Evolutionary conservation across 2,113 vertebrate genomes (phyloP).

Genomic region (Pangasianodon hypophthalmus): DNA sequence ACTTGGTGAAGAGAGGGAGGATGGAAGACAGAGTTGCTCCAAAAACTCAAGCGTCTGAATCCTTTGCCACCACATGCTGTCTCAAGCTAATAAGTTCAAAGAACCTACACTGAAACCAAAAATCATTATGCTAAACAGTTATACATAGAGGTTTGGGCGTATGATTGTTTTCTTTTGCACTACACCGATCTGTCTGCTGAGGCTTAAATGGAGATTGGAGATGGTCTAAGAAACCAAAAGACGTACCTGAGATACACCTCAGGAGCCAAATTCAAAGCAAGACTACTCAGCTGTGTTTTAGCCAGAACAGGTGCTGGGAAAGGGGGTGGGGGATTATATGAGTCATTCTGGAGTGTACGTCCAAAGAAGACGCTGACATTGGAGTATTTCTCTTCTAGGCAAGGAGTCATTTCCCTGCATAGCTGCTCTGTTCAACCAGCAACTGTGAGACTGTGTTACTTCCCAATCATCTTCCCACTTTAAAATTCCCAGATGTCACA

Average conservation of each 20-base stretch:
- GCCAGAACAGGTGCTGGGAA: slow-evolving; percentile 46
- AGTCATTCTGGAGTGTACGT: not conserved
- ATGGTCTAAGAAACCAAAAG: not conserved
- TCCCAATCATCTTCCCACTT: slow-evolving; percentile 66
- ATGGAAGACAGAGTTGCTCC: not conserved
- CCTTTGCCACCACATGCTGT: not conserved
- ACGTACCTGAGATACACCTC: not conserved
- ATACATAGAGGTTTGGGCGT: not conserved
- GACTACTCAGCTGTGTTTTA: slow-evolving; percentile 39
- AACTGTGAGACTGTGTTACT: slow-evolving; percentile 61
- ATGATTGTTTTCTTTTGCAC: not conserved
- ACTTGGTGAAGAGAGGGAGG: not conserved
- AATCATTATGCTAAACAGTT: not conserved
- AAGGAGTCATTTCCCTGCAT: slow-evolving; percentile 47
- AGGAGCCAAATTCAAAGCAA: slow-evolving; percentile 31
- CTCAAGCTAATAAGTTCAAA: not conserved
- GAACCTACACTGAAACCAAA: not conserved
- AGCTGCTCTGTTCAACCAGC: slow-evolving; percentile 5
- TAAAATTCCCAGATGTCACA: slow-evolving; percentile 33
- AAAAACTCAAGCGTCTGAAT: slow-evolving; percentile 5
- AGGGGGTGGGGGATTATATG: not conserved
- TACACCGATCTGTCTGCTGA: not conserved
- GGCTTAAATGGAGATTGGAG: not conserved
- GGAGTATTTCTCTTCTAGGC: slow-evolving; percentile 57
- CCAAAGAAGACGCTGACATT: slow-evolving; percentile 54